Evolutionary conservation across 2,888 invertebrate species (phyloP), one percentile per base, ranked within the genome.

Genomic region (Macrophya annulata): DNA sequence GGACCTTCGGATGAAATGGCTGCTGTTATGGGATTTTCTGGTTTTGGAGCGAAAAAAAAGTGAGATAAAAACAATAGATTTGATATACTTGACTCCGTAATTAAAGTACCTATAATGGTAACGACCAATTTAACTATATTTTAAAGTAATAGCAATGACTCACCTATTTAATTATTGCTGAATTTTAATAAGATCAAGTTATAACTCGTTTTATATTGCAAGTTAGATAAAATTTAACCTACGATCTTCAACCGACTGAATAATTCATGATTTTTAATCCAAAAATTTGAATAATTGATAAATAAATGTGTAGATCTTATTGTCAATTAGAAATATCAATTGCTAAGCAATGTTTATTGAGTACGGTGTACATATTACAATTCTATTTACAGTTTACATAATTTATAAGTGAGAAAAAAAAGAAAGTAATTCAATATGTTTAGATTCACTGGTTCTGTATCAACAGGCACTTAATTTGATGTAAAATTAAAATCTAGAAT

Each of bases 1-100:
- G 94, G 93, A 45, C 93, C 93, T 1, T 91, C 92, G 0, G 94
- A 94, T 76, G 95, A 94, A 88, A 95, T 99, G 92, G 97, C 98
- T 21, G 96, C 97, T 88, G 96, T 99, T 87, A 99, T 99, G 99
- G 99, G 99, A 10, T 99, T 99, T 93, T 97, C 97, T 9, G 99
- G 98, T 0, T 99, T 99, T 94, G 98, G 98, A 9, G 96, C 97
- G 4, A 95, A 97, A 6, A 98, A 98, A 91, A 98, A 98, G 93
- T 96, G 95, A 94, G 90, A 88, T 85, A 51, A 65, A 48, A 51
- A 25, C 48, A 17, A 55, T 37, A n/a, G 17, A 25, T 55, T 77
- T 55, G 15, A 55, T 77, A 77, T 51, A 25, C 31, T 51, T 37
- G 31, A 77, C 12, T 77, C 55, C n/a, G 51, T 25, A 37, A 77